Evolutionary conservation across 2,113 vertebrate genomes (phyloP).

Genomic region (Neogobius melanostomus): DNA sequence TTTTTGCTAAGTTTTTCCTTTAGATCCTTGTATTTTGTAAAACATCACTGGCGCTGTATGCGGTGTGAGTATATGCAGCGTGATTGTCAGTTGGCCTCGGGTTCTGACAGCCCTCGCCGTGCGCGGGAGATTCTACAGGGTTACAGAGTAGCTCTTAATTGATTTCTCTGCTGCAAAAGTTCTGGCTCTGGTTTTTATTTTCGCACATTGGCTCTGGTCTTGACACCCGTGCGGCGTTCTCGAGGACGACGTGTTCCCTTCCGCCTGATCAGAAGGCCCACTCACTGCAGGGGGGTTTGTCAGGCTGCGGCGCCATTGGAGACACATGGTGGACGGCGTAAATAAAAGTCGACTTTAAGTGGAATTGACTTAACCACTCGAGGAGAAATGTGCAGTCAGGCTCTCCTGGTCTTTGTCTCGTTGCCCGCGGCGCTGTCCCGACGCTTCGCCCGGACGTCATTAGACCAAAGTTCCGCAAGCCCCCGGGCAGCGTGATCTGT

Average conservation of each 20-base stretch:
- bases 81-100: not conserved
- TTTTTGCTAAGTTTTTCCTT: not conserved
- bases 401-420: conserved; percentile 15
- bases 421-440: conserved; percentile 9
- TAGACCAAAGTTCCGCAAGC: conserved; percentile 44
- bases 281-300: not conserved
- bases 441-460: conserved; percentile 22
- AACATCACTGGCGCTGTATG: not conserved
- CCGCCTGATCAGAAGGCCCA: not conserved
- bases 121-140: not conserved
- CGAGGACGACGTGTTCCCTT: not conserved
- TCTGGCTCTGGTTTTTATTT: not conserved
- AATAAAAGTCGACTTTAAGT: conserved; percentile 18
- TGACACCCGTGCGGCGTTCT: not conserved
- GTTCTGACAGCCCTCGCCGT: not conserved
- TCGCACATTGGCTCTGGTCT: not conserved
- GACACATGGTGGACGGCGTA: conserved; percentile 3
- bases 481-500: conserved; percentile 29
- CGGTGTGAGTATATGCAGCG: not conserved
- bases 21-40: not conserved
- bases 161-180: not conserved
- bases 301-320: not conserved
- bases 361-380: conserved; percentile 28
- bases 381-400: conserved; percentile 5
- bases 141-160: not conserved